Percentiles rank a stretch among this genome's conserved stretches.
These are phyloP conservation scores for Calypte anna DNA, from an alignment of 2,113 vertebrate species.

Conservation along the genomic window DNA sequence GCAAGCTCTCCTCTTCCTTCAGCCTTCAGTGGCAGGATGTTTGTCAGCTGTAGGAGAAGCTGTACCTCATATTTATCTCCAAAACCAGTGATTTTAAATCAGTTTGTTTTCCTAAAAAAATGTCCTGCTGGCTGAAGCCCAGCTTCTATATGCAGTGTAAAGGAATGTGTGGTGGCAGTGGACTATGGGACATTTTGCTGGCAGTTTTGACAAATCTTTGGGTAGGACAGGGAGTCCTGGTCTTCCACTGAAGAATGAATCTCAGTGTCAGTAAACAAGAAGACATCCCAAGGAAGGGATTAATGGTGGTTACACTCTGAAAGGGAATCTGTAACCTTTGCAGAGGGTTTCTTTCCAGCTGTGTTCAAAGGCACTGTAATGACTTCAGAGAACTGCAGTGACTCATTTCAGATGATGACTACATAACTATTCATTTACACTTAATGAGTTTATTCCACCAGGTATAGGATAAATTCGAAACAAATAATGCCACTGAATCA, in stretches of 20 bases:
- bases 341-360: slow-evolving; percentile 69
- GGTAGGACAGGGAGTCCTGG: rapidly evolving
- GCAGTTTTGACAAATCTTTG: background rate
- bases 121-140: background rate
- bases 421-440: slow-evolving; percentile 78
- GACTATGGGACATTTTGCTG: background rate
- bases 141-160: background rate
- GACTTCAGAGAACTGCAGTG: slow-evolving; percentile 73
- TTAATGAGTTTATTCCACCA: slow-evolving; percentile 81
- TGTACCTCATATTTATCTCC: background rate
- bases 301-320: slow-evolving; percentile 49
- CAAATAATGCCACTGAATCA: slow-evolving; percentile 74
- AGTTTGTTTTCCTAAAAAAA: background rate
- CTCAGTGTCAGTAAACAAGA: background rate
- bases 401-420: slow-evolving; percentile 78
- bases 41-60: background rate
- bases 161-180: background rate
- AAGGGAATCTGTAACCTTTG: slow-evolving; percentile 67
- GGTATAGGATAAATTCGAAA: slow-evolving; percentile 75
- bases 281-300: slow-evolving; percentile 7
- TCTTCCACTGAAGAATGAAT: background rate
- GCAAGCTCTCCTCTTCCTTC: background rate
- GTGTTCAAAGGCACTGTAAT: slow-evolving; percentile 71
- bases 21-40: background rate
- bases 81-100: background rate